Evolutionary conservation across 2,113 vertebrate genomes (phyloP), one percentile per base, ranked within the genome.

Genomic region (Sus scrofa): DNA sequence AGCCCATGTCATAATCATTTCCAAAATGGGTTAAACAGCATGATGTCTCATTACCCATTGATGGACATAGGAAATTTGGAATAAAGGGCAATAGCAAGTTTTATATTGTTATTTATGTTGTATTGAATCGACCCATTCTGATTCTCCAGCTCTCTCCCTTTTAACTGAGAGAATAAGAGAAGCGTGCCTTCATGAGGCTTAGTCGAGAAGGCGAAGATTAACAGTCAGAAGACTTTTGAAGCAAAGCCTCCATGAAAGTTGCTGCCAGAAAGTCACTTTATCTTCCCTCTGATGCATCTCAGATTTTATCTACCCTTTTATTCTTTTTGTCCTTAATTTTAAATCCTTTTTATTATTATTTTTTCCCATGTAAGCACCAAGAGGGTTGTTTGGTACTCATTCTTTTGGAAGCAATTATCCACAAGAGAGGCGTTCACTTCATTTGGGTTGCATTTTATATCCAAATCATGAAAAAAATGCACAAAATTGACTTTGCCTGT

Each of bases 251-350:
- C 71, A 34, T 92, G 60, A 94, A 94, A 32, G 11, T 62, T 13
- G 24, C 30, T 97, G 83, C 93, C 93, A 98, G 84, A 98, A 97
- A 95, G n/a, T 24, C 95, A 94, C 5, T 96, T 98, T 96, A 60
- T 97, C 87, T 95, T 86, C 93, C 94, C 96, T 97, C 95, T 26
- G 58, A 82, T 52, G 34, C 58, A 87, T 89, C 86, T 97, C 94
- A 95, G 60, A 97, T 97, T 94, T 97, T 97, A 98, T 98, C 98
- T 98, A 74, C 97, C 97, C 94, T 98, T 97, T 98, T 98, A 97
- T 97, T 97, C 89, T 54, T 81, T 92, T 97, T 95, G 92, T 97
- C 97, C 94, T 96, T 97, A 96, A 98, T 98, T 97, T 98, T 97
- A 98, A 98, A 82, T 34, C 97, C 82, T 86, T 98, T 94, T 98